Conservation (phyloP, 2,113 vertebrate species). For the Tamias sibiricus region DNA sequence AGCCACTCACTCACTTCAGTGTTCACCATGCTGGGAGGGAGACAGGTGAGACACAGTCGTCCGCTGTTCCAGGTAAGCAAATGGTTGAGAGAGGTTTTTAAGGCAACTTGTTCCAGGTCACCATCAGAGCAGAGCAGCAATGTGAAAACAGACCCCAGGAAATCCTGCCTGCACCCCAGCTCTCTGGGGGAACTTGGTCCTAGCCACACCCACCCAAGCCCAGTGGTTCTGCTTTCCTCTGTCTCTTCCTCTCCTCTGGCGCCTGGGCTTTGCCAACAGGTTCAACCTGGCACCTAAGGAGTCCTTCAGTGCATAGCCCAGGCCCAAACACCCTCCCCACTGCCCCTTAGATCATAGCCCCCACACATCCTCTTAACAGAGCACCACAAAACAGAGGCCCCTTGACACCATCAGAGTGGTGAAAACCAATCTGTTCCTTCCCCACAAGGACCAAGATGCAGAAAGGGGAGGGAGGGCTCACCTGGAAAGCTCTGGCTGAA, state of each 20-base stretch:
- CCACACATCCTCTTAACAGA: not conserved
- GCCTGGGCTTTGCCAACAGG: not conserved
- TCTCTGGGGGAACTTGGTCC: not conserved
- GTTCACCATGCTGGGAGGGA: too few relatives aligned
- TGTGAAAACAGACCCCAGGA: not conserved
- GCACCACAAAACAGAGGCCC: not conserved
- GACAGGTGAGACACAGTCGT: not conserved
- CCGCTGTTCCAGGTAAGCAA: not conserved
- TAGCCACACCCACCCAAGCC: not conserved
- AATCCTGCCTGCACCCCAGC: too few relatives aligned
- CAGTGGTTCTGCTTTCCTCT: not conserved
- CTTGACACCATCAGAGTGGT: not conserved
- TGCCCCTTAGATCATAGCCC: rapidly evolving
- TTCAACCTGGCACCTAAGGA: not conserved
- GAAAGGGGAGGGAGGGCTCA: not conserved
- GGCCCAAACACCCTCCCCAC: not conserved
- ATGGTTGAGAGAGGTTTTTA: not conserved
- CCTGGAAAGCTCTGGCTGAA: slow-evolving; percentile 72
- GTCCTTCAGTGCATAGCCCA: not conserved
- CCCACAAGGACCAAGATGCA: not conserved
- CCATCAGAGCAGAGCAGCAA: not conserved
- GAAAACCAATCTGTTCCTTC: too few relatives aligned
- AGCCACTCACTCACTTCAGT: not conserved
- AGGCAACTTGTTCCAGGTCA: not conserved
- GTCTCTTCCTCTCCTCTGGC: not conserved